Percentiles rank a stretch among this genome's conserved stretches.
These are phyloP conservation scores for Callyntrura guangdongensis DNA, from an alignment of 2,888 invertebrate species.

Conservation along the genomic window DNA sequence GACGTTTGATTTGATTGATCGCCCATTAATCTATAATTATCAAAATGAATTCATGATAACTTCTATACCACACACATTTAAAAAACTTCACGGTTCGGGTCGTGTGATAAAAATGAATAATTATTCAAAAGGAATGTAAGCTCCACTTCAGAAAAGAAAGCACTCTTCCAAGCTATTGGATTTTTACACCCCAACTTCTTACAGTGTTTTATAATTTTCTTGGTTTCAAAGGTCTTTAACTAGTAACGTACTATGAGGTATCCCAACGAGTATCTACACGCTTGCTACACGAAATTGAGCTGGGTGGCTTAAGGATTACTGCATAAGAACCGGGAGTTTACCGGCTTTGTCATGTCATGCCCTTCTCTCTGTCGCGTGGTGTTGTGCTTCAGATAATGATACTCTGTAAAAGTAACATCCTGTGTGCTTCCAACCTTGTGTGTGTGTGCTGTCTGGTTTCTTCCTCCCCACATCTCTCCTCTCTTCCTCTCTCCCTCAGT, in stretches of 20 bases:
- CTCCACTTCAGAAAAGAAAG: too few relatives aligned
- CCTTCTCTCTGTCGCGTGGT: constrained; percentile 67
- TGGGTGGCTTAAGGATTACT: constrained; percentile 77
- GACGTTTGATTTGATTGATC: too few relatives aligned
- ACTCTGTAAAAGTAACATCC: constrained; percentile 76
- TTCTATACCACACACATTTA: too few relatives aligned
- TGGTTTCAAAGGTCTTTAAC: too few relatives aligned
- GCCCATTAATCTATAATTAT: too few relatives aligned
- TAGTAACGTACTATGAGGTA: background rate
- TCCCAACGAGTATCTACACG: constrained; percentile 42
- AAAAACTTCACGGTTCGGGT: too few relatives aligned
- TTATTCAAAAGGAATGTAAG: too few relatives aligned
- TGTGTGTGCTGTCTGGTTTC: constrained; percentile 24
- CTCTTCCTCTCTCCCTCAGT: background rate
- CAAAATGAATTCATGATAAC: too few relatives aligned
- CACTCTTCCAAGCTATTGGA: too few relatives aligned
- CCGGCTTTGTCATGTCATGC: constrained; percentile 77
- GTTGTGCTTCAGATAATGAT: constrained; percentile 76
- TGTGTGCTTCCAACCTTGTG: constrained; percentile 54
- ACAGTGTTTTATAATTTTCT: too few relatives aligned
- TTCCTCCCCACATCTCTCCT: constrained; percentile 5
- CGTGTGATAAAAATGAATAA: too few relatives aligned
- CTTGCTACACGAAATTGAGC: constrained; percentile 64
- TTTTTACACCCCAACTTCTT: too few relatives aligned
- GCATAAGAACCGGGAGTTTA: constrained; percentile 73